Conservation (phyloP, 2,113 vertebrate species). For the Dermatemys mawii region DNA sequence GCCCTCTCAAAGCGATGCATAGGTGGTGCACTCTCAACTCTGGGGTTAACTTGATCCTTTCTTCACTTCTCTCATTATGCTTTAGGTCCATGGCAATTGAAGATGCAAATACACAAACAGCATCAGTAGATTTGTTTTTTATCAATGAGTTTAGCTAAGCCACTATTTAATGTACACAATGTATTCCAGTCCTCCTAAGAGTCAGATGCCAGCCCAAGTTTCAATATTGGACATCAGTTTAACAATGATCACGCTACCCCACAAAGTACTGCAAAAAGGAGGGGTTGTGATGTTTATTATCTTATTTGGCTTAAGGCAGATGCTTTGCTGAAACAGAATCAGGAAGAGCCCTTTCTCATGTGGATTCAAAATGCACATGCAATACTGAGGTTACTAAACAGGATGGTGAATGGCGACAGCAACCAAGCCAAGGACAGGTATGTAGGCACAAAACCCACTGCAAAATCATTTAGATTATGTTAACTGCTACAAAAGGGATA, state of each 20-base stretch:
- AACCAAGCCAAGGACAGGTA: fast-evolving
- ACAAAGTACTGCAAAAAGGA: not conserved
- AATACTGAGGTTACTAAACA: not conserved
- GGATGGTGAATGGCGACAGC: not conserved
- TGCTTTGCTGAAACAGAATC: not conserved
- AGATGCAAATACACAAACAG: not conserved
- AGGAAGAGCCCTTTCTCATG: not conserved
- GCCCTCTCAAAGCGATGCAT: fast-evolving
- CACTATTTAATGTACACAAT: not conserved
- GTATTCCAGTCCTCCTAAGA: not conserved
- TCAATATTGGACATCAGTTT: not conserved
- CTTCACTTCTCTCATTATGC: not conserved
- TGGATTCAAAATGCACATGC: not conserved
- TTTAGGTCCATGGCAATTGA: not conserved
- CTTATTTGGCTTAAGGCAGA: not conserved
- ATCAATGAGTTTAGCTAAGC: not conserved
- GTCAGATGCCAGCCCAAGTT: not conserved
- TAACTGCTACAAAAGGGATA: not conserved
- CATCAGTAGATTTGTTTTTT: not conserved
- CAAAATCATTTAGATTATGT: not conserved
- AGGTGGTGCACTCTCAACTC: not conserved
- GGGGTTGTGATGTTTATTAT: not conserved
- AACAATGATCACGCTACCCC: not conserved
- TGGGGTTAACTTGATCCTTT: not conserved
- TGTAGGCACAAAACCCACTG: fast-evolving